Base-by-base conservation (phyloP, 2,797 vertebrate species). In the Coranthus polyacanthus region DNA sequence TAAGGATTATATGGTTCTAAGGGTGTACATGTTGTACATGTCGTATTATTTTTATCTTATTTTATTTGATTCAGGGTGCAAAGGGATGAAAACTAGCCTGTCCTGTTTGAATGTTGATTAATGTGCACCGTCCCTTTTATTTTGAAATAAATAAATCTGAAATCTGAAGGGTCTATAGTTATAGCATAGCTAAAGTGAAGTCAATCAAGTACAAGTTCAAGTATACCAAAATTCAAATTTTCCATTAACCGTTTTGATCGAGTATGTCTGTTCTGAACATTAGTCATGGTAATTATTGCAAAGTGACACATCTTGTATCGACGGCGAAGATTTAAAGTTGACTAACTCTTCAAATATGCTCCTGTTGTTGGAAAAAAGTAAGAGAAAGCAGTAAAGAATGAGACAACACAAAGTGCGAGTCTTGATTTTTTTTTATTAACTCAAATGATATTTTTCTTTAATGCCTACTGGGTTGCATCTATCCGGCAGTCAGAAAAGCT, bases 401-500 rank as follows among this genome's bases (percentile, higher is more conserved):
- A 87, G 72, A 47, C 82, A 45, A 34, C 29, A 79, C 74, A 81
- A 68, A 37, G 52, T 71, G 44, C 75, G 64, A 78, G 74, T 83
- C 51, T 77, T 56, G 20, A 79, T 75, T 42, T 42, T 77, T 18
- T 78, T 93, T 93, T 91, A 92, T 93, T 93, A 55, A 66, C 60
- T 87, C 66, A 86, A 86, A 88, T 72, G 49, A 78, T 76, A 68
- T 81, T 79, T 76, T 81, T 72, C 43, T 77, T 73, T 81, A 86
- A 83, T 82, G 60, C 67, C 81, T 90, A 75, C 75, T 74, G 55
- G 62, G 59, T 75, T 90, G 67, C 72, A 79, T 42, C 56, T 81
- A 81, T 83, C 57, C 79, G 79, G 84, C 85, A 82, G 52, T 88
- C 85, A 73, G 56, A 87, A 54, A 85, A 84, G 75, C 68, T 86